A percentile compares a stretch with the other conserved stretches of the same genome.
phyloP scores from a whole-genome alignment of 2,797 vertebrate genomes.

The Thunnus albacares region DNA sequence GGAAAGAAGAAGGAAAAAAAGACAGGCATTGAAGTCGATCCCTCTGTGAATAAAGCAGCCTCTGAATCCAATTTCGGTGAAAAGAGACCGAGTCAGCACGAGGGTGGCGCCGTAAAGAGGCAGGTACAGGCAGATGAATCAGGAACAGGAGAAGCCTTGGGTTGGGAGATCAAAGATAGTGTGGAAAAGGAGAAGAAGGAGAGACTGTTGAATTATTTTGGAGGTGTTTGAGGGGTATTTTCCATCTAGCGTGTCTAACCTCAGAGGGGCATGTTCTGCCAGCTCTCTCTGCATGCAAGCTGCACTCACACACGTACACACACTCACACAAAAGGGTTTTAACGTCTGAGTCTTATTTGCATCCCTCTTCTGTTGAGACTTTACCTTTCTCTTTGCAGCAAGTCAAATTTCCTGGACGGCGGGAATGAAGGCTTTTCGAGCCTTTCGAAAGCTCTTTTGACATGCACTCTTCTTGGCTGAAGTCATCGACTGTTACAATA shows the following conservation, averaged over 20 bases:
- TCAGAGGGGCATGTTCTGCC: constrained; percentile 63
- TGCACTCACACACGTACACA: constrained; percentile 31
- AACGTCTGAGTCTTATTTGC: constrained; percentile 50
- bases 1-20: constrained; percentile 33
- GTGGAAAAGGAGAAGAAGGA: constrained; percentile 46
- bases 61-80: constrained; percentile 65
- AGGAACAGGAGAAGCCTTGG: constrained; percentile 56
- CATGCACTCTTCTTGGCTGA: constrained; percentile 14
- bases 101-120: constrained; percentile 45
- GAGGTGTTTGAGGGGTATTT: constrained; percentile 68
- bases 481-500: constrained; percentile 18
- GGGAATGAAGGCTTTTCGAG: constrained; percentile 23
- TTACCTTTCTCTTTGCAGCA: constrained; percentile 46
- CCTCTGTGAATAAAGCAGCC: constrained; percentile 62
- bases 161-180: constrained; percentile 73
- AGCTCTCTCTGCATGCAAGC: constrained; percentile 50
- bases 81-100: constrained; percentile 65
- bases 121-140: constrained; percentile 61
- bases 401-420: constrained; percentile 58
- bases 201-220: constrained; percentile 65
- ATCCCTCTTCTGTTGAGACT: constrained; percentile 42
- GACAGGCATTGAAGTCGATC: constrained; percentile 57
- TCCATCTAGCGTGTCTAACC: constrained; percentile 67
- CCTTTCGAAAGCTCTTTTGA: constrained; percentile 37
- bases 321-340: constrained; percentile 20